phyloP scores from a whole-genome alignment of 2,113 vertebrate genomes.

The Psettodes erumei region DNA sequence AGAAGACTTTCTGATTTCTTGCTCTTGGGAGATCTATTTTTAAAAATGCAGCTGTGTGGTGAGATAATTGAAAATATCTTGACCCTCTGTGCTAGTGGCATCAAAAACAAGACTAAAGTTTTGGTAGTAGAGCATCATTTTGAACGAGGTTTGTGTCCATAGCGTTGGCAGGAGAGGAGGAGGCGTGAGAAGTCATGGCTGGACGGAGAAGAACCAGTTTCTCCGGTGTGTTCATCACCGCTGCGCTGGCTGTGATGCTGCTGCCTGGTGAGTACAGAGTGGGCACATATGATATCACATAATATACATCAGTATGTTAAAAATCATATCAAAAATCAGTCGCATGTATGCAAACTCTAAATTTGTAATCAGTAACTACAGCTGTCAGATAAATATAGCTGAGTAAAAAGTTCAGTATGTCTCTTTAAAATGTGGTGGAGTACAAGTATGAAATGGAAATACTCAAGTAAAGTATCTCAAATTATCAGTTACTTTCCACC shows the following conservation, averaged over 20 bases:
- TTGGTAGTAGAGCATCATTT: background rate
- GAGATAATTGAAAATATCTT: too few relatives aligned
- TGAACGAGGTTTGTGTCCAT: too few relatives aligned
- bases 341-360: too few relatives aligned
- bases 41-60: background rate
- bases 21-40: background rate
- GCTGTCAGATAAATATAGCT: too few relatives aligned
- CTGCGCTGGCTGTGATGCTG: constrained; percentile 72
- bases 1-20: too few relatives aligned
- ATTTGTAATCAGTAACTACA: too few relatives aligned
- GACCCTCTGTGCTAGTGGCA: too few relatives aligned
- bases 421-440: too few relatives aligned
- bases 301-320: background rate
- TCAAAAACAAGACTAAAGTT: background rate
- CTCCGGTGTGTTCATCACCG: constrained; percentile 52
- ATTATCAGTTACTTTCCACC: background rate
- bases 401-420: too few relatives aligned
- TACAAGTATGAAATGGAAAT: background rate
- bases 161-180: constrained; percentile 32
- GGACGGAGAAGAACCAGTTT: constrained; percentile 50
- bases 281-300: background rate
- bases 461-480: background rate
- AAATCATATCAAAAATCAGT: too few relatives aligned
- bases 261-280: constrained; percentile 78
- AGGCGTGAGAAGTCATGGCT: constrained; percentile 72